Conservation (phyloP, 2,113 vertebrate genomes). For the Macaca nemestrina region DNA sequence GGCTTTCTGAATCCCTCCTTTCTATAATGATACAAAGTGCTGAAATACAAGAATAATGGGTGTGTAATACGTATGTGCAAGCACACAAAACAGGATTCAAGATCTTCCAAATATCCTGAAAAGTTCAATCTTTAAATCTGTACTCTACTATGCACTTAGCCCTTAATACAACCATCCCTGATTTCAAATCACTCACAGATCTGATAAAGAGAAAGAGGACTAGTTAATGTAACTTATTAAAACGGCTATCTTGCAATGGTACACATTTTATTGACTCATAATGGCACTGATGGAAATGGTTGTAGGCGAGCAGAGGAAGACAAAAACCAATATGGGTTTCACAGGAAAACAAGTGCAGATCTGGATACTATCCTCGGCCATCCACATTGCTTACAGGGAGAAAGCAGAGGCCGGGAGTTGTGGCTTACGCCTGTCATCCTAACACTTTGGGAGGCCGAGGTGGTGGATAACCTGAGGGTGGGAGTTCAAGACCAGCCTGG, state of each 20-base stretch:
- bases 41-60: not conserved
- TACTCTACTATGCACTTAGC: not conserved
- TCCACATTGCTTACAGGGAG: no score
- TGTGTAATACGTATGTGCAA: not conserved
- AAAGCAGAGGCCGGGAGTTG: no score
- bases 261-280: not conserved
- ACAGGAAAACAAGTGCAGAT: not conserved
- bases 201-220: not conserved
- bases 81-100: not conserved
- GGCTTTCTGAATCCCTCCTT: not conserved
- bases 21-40: not conserved
- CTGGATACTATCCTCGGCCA: no score
- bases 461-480: no score
- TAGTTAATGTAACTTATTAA: not conserved
- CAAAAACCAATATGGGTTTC: accelerated
- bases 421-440: no score
- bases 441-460: no score
- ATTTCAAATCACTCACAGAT: no score
- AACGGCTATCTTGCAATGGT: not conserved
- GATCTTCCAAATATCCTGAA: not conserved
- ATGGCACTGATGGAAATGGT: not conserved
- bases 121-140: not conserved
- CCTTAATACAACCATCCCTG: not conserved
- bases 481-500: no score
- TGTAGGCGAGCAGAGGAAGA: not conserved